A percentile compares a stretch with the other conserved stretches of the same genome.
phyloP scores from a whole-genome alignment of 2,797 vertebrate species.

The Paratrypauchen microcephalus region DNA sequence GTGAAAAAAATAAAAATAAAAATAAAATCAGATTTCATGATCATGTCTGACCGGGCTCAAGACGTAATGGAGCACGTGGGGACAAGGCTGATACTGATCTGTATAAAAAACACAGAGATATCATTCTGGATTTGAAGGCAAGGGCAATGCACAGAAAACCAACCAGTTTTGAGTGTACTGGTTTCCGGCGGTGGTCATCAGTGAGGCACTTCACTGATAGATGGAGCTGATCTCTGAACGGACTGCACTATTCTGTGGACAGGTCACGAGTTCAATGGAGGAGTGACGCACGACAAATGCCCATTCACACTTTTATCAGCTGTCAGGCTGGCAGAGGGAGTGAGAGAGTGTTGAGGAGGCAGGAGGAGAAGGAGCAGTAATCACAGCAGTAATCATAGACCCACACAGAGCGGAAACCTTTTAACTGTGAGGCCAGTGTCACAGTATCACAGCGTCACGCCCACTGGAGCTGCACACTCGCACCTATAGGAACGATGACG shows the following conservation, averaged over 20 bases:
- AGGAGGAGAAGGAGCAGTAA: not conserved
- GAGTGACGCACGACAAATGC: slow-evolving; percentile 6
- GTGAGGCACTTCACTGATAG: not conserved
- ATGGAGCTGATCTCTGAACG: not conserved
- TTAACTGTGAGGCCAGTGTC: slow-evolving; percentile 8
- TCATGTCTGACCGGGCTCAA: no score
- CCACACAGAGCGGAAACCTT: slow-evolving; percentile 5
- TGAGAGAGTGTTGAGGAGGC: not conserved
- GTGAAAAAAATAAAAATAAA: no score
- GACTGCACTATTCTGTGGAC: not conserved
- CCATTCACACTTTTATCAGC: not conserved
- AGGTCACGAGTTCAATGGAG: not conserved
- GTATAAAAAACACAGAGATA: no score
- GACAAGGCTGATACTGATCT: no score
- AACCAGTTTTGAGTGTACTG: not conserved
- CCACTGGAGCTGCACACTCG: not conserved
- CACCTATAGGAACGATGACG: not conserved
- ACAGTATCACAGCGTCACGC: slow-evolving; percentile 3
- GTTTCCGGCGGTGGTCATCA: not conserved
- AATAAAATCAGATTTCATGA: no score
- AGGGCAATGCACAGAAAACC: no score
- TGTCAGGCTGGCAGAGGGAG: not conserved
- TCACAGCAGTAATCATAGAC: slow-evolving; percentile 8
- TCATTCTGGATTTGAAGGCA: no score
- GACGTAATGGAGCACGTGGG: no score